Evolutionary conservation across 2,888 invertebrate genomes (phyloP), one percentile per base, ranked within the genome.

Genomic region (Agonum fuliginosum): DNA sequence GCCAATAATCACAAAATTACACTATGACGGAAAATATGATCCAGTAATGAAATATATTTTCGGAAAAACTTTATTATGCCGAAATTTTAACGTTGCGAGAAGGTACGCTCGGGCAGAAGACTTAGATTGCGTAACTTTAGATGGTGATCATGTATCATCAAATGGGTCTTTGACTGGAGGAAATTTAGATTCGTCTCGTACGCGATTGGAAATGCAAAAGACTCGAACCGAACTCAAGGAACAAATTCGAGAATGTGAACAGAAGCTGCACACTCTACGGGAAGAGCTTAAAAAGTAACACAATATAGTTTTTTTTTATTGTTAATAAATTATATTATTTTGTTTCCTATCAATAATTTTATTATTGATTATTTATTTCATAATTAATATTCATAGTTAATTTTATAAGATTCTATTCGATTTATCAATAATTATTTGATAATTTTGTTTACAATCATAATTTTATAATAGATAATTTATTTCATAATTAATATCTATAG

Each of bases 91-190:
- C 86, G 95, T 97, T 14, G 99, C 99, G 71, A 98, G 98, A 0
- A 96, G 97, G 84, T 89, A 99, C 75, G 97, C 99, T 0, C 93
- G 97, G 82, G 95, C 96, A 82, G 97, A 97, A 72, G 97, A 97
- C n/a, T 90, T 99, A 19, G 99, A 99, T 87, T 99, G 99, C 85
- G 98, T 99, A 62, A 99, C 99, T 0, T 88, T 99, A 67, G 99
- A 99, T 85, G 99, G 99, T 80, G 96, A 96, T 87, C 96, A 96
- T 89, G 94, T 94, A 34, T 97, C 97, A 4, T 96, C 97, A 0
- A 96, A 97, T 87, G 99, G 99, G n/a, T 97, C 98, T 0, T 89
- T 99, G 3, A 99, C 98, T 0, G 99, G 99, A n/a, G 99, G 99
- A 71, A 99, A 98, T 86, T 98, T 98, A 88, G 99, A 99, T 87